Evolutionary conservation across 2,113 vertebrate species (phyloP).

Genomic region (Cygnus buccinator): DNA sequence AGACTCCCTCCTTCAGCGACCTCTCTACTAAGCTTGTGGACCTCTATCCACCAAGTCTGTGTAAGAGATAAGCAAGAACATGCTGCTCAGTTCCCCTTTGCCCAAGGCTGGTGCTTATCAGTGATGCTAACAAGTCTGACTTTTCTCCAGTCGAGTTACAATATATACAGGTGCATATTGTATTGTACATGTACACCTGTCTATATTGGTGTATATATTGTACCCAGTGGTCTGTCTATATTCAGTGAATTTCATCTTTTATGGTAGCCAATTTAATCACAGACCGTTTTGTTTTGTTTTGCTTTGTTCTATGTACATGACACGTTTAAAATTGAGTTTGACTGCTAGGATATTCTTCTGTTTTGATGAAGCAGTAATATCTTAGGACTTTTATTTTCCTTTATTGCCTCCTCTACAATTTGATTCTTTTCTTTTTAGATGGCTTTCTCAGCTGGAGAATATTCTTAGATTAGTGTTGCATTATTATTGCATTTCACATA

Average conservation of each 20-base stretch:
- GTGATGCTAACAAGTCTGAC: no score
- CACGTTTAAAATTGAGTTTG: background rate
- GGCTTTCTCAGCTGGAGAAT: background rate
- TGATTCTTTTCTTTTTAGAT: background rate
- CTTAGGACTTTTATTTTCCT: background rate
- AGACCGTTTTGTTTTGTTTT: background rate
- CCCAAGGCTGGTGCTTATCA: no score
- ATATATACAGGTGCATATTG: no score
- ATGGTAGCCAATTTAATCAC: background rate
- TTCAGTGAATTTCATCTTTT: background rate
- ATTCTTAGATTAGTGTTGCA: background rate
- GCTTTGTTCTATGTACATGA: background rate
- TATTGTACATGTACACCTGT: no score
- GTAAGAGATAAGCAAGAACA: no score
- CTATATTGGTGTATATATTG: background rate
- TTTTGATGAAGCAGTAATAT: background rate
- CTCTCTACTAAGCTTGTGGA: no score
- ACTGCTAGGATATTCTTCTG: background rate
- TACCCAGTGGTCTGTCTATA: background rate
- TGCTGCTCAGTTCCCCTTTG: no score
- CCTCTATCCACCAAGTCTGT: no score
- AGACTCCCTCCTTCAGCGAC: no score
- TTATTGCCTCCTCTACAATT: background rate
- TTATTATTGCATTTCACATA: background rate
- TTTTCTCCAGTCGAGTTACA: no score